Evolutionary conservation across 1,140 invertebrate genomes (phyloP).

Genomic region (Dreissena rostriformis): DNA sequence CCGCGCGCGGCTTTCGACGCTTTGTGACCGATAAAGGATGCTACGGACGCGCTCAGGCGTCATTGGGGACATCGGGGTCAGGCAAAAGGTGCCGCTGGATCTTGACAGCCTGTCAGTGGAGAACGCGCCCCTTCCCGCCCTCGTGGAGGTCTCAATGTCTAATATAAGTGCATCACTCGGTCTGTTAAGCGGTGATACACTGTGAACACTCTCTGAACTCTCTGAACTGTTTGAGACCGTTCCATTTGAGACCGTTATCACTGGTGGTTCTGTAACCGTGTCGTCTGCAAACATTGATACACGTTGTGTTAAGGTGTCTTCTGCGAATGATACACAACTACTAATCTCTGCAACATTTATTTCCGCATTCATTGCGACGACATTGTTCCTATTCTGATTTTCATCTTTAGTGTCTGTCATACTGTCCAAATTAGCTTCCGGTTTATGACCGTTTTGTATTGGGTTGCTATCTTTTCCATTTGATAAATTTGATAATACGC

Average conservation of each 20-base stretch:
- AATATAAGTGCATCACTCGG: not conserved
- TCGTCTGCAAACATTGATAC: no score
- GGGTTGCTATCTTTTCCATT: not conserved
- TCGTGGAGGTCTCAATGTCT: not conserved
- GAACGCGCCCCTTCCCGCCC: not conserved
- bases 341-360: not conserved
- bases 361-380: not conserved
- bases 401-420: not conserved
- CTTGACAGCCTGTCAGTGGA: conserved; percentile 10
- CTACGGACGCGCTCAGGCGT: conserved; percentile 33
- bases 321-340: no score
- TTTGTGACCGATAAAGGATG: conserved; percentile 47
- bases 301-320: no score
- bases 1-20: conserved; percentile 48
- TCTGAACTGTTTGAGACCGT: not conserved
- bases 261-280: no score
- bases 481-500: conserved; percentile 25
- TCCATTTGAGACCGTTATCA: not conserved
- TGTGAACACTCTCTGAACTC: not conserved
- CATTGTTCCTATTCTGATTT: not conserved
- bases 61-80: conserved; percentile 33
- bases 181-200: not conserved
- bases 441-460: not conserved
- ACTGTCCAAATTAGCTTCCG: not conserved
- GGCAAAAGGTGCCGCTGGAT: conserved; percentile 1